These are phyloP conservation scores for Tapirus indicus DNA, from an alignment of 2,797 vertebrate genomes.

Conservation along the genomic window DNA sequence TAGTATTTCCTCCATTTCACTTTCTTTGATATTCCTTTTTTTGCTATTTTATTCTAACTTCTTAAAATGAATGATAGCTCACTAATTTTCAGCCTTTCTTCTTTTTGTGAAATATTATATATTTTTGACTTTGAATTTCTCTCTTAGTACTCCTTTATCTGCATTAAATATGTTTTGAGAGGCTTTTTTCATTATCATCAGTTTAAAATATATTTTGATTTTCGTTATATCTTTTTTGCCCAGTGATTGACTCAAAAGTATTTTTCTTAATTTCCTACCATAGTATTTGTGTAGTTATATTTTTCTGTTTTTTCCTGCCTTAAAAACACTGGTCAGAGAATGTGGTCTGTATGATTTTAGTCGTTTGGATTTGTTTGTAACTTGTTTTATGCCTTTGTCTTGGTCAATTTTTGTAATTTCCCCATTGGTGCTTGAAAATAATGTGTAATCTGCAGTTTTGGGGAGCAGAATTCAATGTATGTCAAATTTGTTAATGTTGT, in stretches of 20 bases:
- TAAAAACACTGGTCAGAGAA: background rate
- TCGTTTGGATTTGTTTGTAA: background rate
- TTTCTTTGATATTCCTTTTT: background rate
- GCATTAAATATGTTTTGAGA: background rate
- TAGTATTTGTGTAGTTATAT: background rate
- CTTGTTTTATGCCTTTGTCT: background rate
- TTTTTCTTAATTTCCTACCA: background rate
- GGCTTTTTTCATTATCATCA: background rate
- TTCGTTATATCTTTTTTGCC: background rate
- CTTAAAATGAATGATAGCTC: background rate
- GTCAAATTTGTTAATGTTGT: background rate
- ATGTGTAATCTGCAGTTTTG: background rate
- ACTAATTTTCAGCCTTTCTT: background rate
- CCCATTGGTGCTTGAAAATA: background rate
- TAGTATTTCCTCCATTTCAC: background rate
- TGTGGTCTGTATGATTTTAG: background rate
- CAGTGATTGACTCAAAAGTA: background rate
- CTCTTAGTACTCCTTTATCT: background rate
- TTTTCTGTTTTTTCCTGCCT: constrained; percentile 18
- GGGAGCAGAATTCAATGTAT: background rate
- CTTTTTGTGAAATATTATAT: background rate
- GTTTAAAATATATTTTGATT: background rate
- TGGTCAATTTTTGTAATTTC: constrained; percentile 1
- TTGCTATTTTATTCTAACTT: background rate
- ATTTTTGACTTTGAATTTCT: background rate